Evolutionary conservation across 2,113 vertebrate species (phyloP).

Genomic region (Percina caprodes): DNA sequence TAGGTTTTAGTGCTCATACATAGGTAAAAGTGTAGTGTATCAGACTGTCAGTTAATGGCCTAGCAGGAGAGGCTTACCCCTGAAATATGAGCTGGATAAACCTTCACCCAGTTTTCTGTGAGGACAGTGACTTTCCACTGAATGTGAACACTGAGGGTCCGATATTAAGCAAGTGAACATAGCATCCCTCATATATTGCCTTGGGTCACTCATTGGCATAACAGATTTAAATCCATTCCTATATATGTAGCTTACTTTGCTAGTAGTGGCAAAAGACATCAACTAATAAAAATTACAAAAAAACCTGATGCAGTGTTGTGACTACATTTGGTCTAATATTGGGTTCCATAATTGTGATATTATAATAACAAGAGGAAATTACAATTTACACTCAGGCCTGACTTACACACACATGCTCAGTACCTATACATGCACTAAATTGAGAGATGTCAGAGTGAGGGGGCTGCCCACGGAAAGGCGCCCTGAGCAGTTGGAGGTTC

Average conservation of each 20-base stretch:
- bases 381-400: no score
- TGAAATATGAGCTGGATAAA: constrained; percentile 43
- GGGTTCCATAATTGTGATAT: neutral
- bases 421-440: no score
- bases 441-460: no score
- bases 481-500: no score
- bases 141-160: neutral
- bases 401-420: no score
- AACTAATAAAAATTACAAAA: neutral
- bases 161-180: neutral
- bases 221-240: neutral
- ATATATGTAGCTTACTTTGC: neutral
- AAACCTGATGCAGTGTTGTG: neutral
- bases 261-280: neutral
- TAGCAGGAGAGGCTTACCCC: neutral
- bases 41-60: neutral
- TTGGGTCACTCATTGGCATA: neutral
- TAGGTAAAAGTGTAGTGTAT: neutral
- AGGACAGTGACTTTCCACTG: constrained; percentile 10
- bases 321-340: neutral
- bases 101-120: constrained; percentile 41
- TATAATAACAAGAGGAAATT: no score
- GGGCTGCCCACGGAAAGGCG: no score
- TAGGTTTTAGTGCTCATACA: neutral
- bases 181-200: neutral